A percentile compares a stretch with the other conserved stretches of the same genome.
Evolutionary conservation across 2,113 vertebrate species (phyloP).

Genomic region (Capra hircus): DNA sequence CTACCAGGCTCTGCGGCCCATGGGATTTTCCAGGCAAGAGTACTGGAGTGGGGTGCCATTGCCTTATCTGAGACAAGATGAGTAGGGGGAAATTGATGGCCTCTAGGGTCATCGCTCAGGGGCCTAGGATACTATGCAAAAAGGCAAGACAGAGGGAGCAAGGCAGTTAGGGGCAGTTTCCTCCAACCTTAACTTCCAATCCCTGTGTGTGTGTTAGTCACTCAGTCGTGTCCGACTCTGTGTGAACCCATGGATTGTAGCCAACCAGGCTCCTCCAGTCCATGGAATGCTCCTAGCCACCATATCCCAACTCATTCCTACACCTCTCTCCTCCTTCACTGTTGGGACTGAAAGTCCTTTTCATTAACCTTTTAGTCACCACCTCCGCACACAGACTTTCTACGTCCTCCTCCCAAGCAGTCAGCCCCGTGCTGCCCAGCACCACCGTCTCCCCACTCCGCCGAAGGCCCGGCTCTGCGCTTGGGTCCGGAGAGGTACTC

Average conservation of each 20-base stretch:
- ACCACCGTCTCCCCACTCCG: not conserved
- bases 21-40: too few species aligned
- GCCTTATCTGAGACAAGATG: not conserved
- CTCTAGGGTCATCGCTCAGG: not conserved
- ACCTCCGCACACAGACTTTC: not conserved
- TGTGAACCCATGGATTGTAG: not conserved
- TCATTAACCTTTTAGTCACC: conserved; percentile 66
- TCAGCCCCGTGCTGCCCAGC: not conserved
- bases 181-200: conserved; percentile 32
- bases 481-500: not conserved
- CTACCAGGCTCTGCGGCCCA: too few species aligned
- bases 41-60: too few species aligned
- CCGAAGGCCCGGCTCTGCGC: not conserved
- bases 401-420: not conserved
- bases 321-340: conserved; percentile 14
- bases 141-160: not conserved
- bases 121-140: not conserved
- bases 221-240: not conserved
- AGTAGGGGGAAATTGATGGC: not conserved
- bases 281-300: not conserved
- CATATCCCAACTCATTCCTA: not conserved
- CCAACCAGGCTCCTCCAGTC: not conserved
- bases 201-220: not conserved
- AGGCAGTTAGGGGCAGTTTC: not conserved
- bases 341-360: conserved; percentile 29